Conservation (phyloP, 2,888 invertebrate species). For the Psylliodes chrysocephalus region DNA sequence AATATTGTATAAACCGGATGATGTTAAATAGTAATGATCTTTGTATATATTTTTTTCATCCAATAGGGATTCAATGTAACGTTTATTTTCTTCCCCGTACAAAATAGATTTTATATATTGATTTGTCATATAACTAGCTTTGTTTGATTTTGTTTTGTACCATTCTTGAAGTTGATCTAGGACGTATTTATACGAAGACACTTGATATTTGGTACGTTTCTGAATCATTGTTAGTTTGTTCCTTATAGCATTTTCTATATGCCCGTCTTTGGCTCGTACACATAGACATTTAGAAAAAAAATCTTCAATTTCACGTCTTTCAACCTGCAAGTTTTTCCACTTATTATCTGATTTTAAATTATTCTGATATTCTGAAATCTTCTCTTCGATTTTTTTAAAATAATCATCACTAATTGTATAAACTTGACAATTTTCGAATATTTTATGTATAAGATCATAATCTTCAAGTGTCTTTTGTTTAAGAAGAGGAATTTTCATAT, state of each 20-base stretch:
- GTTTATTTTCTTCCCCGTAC: constrained; percentile 5
- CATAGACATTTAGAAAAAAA: constrained; percentile 4
- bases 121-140: not conserved
- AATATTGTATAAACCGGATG: not conserved
- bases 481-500: not conserved
- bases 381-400: not conserved
- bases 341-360: not conserved
- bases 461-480: not conserved
- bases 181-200: constrained; percentile 5
- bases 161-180: constrained; percentile 1
- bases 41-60: not conserved
- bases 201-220: not conserved
- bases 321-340: not conserved
- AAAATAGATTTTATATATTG: not conserved
- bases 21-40: not conserved
- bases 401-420: not conserved
- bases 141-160: not conserved
- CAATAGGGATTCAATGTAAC: not conserved
- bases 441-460: not conserved
- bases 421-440: constrained; percentile 6
- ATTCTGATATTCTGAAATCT: not conserved
- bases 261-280: not conserved
- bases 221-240: not conserved
- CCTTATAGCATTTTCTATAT: not conserved
- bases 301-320: not conserved